Base-by-base conservation (phyloP, 2,888 invertebrate species). In the Andricus quercusramuli region DNA sequence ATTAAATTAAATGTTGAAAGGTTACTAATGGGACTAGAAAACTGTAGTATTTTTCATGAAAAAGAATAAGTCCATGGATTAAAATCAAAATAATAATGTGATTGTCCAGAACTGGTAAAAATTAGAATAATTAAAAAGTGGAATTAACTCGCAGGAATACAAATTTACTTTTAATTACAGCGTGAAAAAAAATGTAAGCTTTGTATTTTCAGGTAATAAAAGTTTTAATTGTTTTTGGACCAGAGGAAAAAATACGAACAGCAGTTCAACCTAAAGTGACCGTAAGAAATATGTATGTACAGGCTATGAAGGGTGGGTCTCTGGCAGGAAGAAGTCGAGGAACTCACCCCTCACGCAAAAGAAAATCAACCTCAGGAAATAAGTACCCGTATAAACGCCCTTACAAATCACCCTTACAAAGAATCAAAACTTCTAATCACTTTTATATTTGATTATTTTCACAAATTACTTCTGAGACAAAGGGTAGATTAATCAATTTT, bases 151-250 rank as follows among this genome's bases (percentile, higher is more conserved):
- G 8, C 51, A n/a, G 32, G 0, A 22, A 20, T 56, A 37, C 20
- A 59, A 32, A 74, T 74, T 32, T 56, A 32, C 9, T 51, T 29
- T 29, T 56, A 51, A 56, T 74, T 56, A 37, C 44, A 13, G 47
- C 13, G 20, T 17, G 29, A 51, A 11, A n/a, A n/a, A 32, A 51
- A 51, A 51, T 70, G 11, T 51, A 29, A 51, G 29, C 51, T 32
- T 20, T 29, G 32, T 70, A 29, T 51, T 29, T 59, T 59, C 22
- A 22, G 1, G 22, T 20, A 29, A 56, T 32, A 37, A 56, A 74
- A 74, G 56, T 74, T 74, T 74, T 59, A 74, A 74, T 56, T 74
- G 74, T 74, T 51, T 56, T 22, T 56, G 32, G 15, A 74, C n/a
- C 56, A 32, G 74, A 37, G 29, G 4, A 74, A 56, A 56, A 74